Conservation (phyloP, 2,113 vertebrate genomes). For the Siniperca chuatsi region DNA sequence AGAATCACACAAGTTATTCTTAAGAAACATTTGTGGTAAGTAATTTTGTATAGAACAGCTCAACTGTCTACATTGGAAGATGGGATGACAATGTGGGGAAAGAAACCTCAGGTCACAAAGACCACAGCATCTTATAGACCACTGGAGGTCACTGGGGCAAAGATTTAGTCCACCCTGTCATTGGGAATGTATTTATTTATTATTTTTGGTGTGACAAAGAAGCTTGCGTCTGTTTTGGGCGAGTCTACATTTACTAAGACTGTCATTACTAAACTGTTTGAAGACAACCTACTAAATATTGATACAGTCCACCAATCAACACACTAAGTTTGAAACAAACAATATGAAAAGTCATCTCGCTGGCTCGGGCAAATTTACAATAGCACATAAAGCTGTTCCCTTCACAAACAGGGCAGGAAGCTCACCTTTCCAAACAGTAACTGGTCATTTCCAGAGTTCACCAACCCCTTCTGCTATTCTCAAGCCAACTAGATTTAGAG, state of each 20-base stretch:
- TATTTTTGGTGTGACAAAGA: not conserved
- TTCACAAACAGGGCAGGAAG: not conserved
- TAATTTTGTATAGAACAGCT: no score
- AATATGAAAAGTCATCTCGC: not conserved
- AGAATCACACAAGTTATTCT: no score
- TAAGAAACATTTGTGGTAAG: no score
- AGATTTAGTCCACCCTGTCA: not conserved
- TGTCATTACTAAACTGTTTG: not conserved
- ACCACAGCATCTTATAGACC: not conserved
- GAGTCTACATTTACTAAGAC: not conserved
- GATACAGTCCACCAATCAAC: not conserved
- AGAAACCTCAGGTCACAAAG: not conserved
- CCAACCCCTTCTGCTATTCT: slow-evolving; percentile 23
- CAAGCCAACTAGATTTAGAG: slow-evolving; percentile 41
- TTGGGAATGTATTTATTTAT: not conserved
- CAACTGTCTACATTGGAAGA: no score
- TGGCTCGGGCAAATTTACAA: not conserved
- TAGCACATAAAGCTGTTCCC: not conserved
- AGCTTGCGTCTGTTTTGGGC: not conserved
- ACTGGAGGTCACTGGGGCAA: not conserved
- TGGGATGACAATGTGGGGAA: not conserved
- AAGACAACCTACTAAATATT: not conserved
- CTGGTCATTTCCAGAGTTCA: slow-evolving; percentile 55
- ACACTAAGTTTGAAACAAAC: not conserved
- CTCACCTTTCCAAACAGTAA: slow-evolving; percentile 53